phyloP scores from a whole-genome alignment of 2,888 invertebrate species.

The Tiliacea citrago region DNA sequence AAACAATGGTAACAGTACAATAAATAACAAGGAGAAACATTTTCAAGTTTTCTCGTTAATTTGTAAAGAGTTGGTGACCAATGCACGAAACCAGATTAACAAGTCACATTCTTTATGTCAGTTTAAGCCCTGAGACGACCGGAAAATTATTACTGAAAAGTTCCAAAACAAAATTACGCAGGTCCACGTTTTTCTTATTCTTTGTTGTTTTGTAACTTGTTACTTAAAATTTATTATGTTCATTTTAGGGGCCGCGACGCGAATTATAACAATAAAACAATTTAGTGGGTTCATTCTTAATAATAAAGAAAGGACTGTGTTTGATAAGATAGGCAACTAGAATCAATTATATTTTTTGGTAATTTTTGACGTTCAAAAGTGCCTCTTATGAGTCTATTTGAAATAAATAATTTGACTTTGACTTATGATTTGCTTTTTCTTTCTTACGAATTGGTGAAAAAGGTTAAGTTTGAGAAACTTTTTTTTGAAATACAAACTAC shows the following conservation, averaged over 20 bases:
- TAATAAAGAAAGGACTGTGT: slow-evolving; percentile 16
- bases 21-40: slow-evolving; percentile 25
- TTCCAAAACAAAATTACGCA: slow-evolving; percentile 76
- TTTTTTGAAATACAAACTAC: not conserved
- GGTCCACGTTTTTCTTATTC: slow-evolving; percentile 71
- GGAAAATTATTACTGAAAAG: slow-evolving; percentile 71
- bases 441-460: not conserved
- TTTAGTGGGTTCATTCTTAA: slow-evolving; percentile 10
- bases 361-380: no score
- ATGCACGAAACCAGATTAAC: slow-evolving; percentile 56
- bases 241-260: slow-evolving; percentile 48
- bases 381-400: no score
- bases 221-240: slow-evolving; percentile 67
- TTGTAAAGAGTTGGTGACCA: slow-evolving; percentile 48
- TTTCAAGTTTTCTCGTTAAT: slow-evolving; percentile 25
- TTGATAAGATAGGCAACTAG: no score
- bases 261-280: slow-evolving; percentile 44
- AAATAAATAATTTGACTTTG: no score
- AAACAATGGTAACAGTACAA: slow-evolving; percentile 20
- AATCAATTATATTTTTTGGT: no score
- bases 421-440: slow-evolving; percentile 19
- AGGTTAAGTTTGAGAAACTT: not conserved
- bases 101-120: slow-evolving; percentile 53
- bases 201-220: slow-evolving; percentile 72
- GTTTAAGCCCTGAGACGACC: slow-evolving; percentile 48